Conservation (phyloP, 1,140 invertebrate genomes). For the Mamestra configurata region DNA sequence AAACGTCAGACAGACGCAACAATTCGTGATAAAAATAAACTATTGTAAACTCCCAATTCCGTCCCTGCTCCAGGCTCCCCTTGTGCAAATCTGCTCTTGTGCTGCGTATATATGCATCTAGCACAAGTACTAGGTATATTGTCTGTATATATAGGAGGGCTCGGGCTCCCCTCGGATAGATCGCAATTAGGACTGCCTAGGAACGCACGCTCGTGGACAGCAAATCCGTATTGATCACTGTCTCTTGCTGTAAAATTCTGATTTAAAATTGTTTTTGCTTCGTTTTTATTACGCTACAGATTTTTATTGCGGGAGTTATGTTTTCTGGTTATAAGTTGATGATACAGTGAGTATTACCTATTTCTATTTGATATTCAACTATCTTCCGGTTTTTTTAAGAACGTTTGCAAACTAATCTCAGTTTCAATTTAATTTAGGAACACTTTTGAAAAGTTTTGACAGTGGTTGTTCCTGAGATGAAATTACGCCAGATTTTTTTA, state of each 20-base stretch:
- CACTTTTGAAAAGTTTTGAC: no score
- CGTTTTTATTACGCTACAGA: neutral
- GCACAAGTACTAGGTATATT: neutral
- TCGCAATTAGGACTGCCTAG: neutral
- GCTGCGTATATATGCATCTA: neutral
- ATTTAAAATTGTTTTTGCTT: no score
- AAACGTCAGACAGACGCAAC: no score
- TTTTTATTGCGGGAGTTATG: neutral
- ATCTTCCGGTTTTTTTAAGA: no score
- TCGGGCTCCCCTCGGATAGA: neutral
- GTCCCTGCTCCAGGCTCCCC: neutral
- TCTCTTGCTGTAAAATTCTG: no score
- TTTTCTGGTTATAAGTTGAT: constrained; percentile 19
- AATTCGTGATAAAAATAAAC: neutral
- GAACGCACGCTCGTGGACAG: neutral
- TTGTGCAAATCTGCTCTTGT: neutral
- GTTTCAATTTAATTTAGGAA: no score
- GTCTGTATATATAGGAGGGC: neutral
- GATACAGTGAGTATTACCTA: neutral
- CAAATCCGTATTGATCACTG: neutral
- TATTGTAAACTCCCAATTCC: neutral
- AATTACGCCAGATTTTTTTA: neutral
- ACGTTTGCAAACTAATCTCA: no score
- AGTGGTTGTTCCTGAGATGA: no score
- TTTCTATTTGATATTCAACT: neutral